Percentiles rank a stretch among this genome's conserved stretches.
Evolutionary conservation across 2,797 vertebrate genomes (phyloP).

Genomic region (Sphaeramia orbicularis): DNA sequence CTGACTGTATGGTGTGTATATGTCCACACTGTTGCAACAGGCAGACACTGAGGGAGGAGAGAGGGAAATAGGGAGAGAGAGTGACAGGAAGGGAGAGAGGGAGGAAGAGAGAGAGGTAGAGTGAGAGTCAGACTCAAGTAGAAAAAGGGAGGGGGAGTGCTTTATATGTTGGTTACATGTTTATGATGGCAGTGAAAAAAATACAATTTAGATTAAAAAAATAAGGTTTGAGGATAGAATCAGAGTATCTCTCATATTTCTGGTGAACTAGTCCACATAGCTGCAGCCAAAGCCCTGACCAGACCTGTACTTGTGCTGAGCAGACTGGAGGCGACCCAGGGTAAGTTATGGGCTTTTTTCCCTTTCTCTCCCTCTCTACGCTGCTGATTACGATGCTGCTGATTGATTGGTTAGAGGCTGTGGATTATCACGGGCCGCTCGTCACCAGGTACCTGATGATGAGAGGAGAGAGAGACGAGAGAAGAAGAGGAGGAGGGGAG

Average conservation of each 20-base stretch:
- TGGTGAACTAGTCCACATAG: constrained; percentile 77
- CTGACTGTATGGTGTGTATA: constrained; percentile 79
- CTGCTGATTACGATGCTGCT: constrained; percentile 87
- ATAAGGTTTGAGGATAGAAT: constrained; percentile 71
- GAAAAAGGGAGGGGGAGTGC: constrained; percentile 76
- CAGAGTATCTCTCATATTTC: constrained; percentile 66
- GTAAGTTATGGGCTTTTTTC: constrained; percentile 89
- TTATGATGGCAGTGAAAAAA: constrained; percentile 80
- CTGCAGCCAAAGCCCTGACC: constrained; percentile 78
- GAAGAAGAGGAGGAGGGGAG: constrained; percentile 48
- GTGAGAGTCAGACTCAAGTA: constrained; percentile 83
- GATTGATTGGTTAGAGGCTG: constrained; percentile 89
- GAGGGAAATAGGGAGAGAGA: constrained; percentile 83
- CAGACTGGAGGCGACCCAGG: constrained; percentile 90
- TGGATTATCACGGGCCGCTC: constrained; percentile 87
- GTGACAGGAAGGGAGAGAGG: constrained; percentile 88
- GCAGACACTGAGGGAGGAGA: constrained; percentile 85
- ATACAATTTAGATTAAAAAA: constrained; percentile 53
- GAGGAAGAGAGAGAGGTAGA: constrained; percentile 81
- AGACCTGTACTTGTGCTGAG: constrained; percentile 78
- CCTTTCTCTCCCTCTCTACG: constrained; percentile 78
- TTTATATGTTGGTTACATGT: constrained; percentile 84
- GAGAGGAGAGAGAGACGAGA: constrained; percentile 79
- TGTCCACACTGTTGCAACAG: constrained; percentile 85
- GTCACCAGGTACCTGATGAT: constrained; percentile 89